Evolutionary conservation across 2,797 vertebrate species (phyloP).

Genomic region (Astyanax mexicanus): DNA sequence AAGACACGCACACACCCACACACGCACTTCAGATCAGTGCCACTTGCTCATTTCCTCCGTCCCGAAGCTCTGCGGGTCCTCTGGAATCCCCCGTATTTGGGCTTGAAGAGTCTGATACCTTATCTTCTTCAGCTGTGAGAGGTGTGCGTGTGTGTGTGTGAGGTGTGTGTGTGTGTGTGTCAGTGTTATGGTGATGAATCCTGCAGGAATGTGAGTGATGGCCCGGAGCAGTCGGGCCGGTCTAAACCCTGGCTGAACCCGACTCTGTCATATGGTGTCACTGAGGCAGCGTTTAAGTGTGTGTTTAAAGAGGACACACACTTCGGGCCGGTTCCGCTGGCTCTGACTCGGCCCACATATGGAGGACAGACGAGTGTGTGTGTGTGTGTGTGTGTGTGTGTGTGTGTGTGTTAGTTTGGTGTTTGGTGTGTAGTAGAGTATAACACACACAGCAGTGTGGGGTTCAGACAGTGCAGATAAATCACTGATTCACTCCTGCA

Average conservation of each 20-base stretch:
- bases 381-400: too few species aligned
- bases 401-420: background rate
- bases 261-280: constrained; percentile 14
- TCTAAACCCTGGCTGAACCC: constrained; percentile 38
- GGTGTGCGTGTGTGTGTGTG: constrained; percentile 25
- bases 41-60: constrained; percentile 46
- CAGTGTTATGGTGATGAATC: constrained; percentile 37
- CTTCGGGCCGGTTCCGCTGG: background rate
- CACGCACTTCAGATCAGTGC: background rate
- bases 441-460: background rate
- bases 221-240: constrained; percentile 13
- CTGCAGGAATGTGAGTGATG: constrained; percentile 44
- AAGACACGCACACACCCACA: constrained; percentile 1
- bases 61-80: constrained; percentile 21
- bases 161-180: constrained; percentile 38
- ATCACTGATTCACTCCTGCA: background rate
- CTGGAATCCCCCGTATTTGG: constrained; percentile 40
- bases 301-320: background rate
- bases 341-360: background rate
- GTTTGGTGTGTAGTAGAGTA: background rate
- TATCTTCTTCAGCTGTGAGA: constrained; percentile 8
- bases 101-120: constrained; percentile 11
- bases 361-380: background rate
- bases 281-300: constrained; percentile 9
- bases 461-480: background rate